Conservation (phyloP, 2,888 invertebrate species). For the Punctoribates punctum region DNA sequence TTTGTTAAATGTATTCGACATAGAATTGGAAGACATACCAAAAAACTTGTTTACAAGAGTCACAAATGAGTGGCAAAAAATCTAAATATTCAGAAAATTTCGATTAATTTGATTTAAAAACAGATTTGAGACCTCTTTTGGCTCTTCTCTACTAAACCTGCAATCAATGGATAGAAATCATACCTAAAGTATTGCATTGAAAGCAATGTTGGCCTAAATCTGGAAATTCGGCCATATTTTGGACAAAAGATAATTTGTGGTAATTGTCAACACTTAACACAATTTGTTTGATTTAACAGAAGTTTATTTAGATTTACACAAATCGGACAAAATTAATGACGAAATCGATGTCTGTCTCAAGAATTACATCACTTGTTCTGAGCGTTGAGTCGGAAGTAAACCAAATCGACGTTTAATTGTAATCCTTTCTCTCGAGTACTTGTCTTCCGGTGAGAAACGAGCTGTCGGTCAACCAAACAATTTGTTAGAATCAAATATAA, state of each 20-base stretch:
- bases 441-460: slow-evolving; percentile 91
- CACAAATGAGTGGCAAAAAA: slow-evolving; percentile 42
- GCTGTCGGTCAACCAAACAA: slow-evolving; percentile 58
- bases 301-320: neutral
- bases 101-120: neutral
- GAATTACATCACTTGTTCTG: slow-evolving; percentile 59
- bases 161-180: neutral
- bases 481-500: neutral
- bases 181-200: slow-evolving; percentile 40
- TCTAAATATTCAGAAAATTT: slow-evolving; percentile 21
- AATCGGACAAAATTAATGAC: neutral
- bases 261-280: neutral
- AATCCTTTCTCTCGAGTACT: slow-evolving; percentile 81
- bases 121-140: neutral
- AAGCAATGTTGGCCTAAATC: slow-evolving; percentile 42
- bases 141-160: too few relatives aligned
- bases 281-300: neutral
- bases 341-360: neutral
- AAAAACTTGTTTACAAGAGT: slow-evolving; percentile 36
- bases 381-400: slow-evolving; percentile 76
- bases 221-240: slow-evolving; percentile 44
- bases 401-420: slow-evolving; percentile 84
- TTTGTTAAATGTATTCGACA: neutral
- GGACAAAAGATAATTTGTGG: neutral
- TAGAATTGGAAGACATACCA: slow-evolving; percentile 37